phyloP scores from a whole-genome alignment of 92 coral and sea anemone species.

The Anthopleura xanthogrammica region DNA sequence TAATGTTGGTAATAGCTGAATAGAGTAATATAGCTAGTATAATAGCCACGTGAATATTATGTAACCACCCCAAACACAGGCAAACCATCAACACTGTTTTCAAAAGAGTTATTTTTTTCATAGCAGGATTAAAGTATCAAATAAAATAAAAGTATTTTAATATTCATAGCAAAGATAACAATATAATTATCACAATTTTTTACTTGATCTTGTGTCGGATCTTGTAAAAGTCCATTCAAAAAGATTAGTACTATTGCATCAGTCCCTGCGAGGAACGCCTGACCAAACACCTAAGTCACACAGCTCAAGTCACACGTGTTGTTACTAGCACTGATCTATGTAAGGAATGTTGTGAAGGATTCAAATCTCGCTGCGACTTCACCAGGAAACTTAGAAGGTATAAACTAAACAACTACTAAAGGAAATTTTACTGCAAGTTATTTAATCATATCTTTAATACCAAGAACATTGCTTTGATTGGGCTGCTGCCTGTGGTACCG shows the following conservation, averaged over 20 bases:
- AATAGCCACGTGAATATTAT: background rate
- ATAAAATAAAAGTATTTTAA: background rate
- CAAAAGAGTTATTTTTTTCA: background rate
- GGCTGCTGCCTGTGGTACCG: too few relatives aligned
- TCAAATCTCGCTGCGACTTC: too few relatives aligned
- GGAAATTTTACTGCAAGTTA: too few relatives aligned
- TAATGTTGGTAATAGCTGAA: too few relatives aligned
- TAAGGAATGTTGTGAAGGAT: too few relatives aligned
- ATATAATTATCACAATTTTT: background rate
- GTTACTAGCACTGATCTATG: background rate
- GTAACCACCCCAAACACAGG: slow-evolving; percentile 1
- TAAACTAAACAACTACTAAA: too few relatives aligned
- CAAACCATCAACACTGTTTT: background rate
- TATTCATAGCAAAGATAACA: background rate
- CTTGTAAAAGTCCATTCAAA: too few relatives aligned
- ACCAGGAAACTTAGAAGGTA: too few relatives aligned
- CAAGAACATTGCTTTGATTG: too few relatives aligned
- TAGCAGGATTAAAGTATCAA: background rate
- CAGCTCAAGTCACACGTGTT: background rate
- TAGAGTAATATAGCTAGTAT: too few relatives aligned
- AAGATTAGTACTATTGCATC: background rate
- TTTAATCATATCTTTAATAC: too few relatives aligned
- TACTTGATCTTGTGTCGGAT: too few relatives aligned
- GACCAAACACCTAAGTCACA: background rate
- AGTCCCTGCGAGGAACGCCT: background rate